Conservation (phyloP, 1,140 invertebrate genomes). For the Cherax destructor region DNA sequence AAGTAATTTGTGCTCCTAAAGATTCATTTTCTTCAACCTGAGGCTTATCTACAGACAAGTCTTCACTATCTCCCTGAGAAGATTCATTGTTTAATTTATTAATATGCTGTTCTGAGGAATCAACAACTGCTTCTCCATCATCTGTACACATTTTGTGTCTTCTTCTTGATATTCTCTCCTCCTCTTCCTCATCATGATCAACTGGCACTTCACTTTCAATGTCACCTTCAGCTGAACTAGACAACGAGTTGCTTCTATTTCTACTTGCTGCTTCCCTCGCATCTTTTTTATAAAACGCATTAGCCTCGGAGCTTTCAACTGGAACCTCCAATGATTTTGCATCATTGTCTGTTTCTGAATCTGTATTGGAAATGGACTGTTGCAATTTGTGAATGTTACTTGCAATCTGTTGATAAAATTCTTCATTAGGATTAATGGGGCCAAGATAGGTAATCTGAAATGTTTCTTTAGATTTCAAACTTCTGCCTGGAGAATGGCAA, state of each 20-base stretch:
- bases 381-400: slow-evolving; percentile 17
- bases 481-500: slow-evolving; percentile 46
- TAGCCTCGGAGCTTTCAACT: slow-evolving; percentile 34
- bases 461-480: slow-evolving; percentile 22
- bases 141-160: slow-evolving; percentile 12
- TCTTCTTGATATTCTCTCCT: background rate
- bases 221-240: slow-evolving; percentile 62
- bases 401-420: slow-evolving; percentile 31
- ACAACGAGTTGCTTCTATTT: slow-evolving; percentile 46
- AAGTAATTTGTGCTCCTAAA: background rate
- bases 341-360: slow-evolving; percentile 61
- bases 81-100: slow-evolving; percentile 23
- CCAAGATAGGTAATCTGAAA: slow-evolving; percentile 20
- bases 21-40: background rate
- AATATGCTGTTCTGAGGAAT: slow-evolving; percentile 38
- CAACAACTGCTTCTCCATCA: slow-evolving; percentile 57
- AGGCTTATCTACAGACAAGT: background rate
- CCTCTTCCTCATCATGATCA: slow-evolving; percentile 33
- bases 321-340: background rate
- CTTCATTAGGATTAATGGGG: slow-evolving; percentile 30
- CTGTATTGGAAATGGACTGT: slow-evolving; percentile 34
- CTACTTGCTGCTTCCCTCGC: slow-evolving; percentile 19
- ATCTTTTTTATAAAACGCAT: background rate
- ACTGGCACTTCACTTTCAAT: slow-evolving; percentile 47
- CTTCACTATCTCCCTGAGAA: slow-evolving; percentile 5